phyloP scores from a whole-genome alignment of 92 coral and sea anemone genomes.

The Phenganax stokvisi region DNA sequence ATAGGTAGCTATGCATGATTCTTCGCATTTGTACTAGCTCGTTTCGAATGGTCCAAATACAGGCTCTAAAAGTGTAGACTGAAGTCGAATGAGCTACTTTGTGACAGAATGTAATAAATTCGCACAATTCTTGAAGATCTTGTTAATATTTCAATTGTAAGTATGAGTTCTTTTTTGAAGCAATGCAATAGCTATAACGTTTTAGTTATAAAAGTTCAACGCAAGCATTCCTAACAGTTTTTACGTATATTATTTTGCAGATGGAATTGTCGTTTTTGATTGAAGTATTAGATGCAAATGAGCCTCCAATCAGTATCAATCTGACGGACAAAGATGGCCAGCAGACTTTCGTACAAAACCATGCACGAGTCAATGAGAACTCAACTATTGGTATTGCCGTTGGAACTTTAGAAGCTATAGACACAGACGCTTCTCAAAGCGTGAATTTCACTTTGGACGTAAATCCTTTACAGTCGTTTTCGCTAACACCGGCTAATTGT shows the following conservation, averaged over 20 bases:
- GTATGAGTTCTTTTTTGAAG: no score
- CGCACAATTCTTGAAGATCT: no score
- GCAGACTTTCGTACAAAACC: slow-evolving; percentile 51
- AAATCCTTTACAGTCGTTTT: slow-evolving; percentile 57
- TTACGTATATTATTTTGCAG: slow-evolving; percentile 38
- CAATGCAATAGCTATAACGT: no score
- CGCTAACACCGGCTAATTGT: slow-evolving; percentile 44
- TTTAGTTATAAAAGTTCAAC: background rate
- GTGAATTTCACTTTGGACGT: slow-evolving; percentile 68
- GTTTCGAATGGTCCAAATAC: background rate
- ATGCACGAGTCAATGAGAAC: slow-evolving; percentile 65
- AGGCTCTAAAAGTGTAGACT: no score
- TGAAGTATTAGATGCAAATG: slow-evolving; percentile 79
- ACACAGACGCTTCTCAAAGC: slow-evolving; percentile 56
- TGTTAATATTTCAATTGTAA: no score
- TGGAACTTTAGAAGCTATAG: slow-evolving; percentile 70
- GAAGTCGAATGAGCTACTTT: no score
- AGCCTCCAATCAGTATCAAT: slow-evolving; percentile 71
- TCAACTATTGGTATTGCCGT: slow-evolving; percentile 50
- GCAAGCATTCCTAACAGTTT: background rate
- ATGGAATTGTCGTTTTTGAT: slow-evolving; percentile 66
- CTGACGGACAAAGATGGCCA: slow-evolving; percentile 67
- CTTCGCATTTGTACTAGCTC: background rate
- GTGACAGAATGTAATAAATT: no score
- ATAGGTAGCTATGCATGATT: no score